phyloP scores from a whole-genome alignment of 2,113 vertebrate species.

The Pollimyrus isidori region DNA sequence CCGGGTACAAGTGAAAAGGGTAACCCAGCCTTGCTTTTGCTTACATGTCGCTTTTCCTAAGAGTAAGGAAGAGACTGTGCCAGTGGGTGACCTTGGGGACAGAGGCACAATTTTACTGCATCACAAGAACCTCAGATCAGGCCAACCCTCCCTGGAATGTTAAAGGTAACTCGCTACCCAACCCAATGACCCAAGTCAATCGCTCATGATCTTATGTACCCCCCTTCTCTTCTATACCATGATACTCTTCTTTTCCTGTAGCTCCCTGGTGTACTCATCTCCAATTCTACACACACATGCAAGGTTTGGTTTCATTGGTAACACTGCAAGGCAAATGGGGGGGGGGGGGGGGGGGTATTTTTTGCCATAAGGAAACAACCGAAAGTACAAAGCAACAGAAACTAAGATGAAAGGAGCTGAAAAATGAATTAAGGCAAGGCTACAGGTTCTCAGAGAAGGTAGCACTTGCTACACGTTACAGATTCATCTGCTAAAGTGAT shows the following conservation, averaged over 20 bases:
- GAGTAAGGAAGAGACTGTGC: not conserved
- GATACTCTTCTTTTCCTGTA: not conserved
- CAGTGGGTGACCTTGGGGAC: not conserved
- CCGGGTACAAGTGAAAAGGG: constrained; percentile 27
- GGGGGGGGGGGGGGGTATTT: not conserved
- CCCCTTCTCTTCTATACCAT: not conserved
- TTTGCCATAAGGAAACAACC: constrained; percentile 4
- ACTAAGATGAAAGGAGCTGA: constrained; percentile 4
- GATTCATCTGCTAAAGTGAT: constrained; percentile 3
- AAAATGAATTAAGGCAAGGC: constrained; percentile 7
- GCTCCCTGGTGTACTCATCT: not conserved
- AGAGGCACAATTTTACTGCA: not conserved
- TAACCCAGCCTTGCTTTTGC: constrained; percentile 36
- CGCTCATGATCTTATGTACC: not conserved
- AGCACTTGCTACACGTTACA: constrained; percentile 7
- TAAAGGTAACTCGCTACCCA: not conserved
- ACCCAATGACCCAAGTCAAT: not conserved
- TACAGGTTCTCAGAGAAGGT: not conserved
- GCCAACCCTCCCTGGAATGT: not conserved
- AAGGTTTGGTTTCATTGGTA: not conserved
- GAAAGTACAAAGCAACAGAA: constrained; percentile 14
- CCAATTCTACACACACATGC: not conserved
- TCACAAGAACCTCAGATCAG: not conserved
- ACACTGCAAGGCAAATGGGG: constrained; percentile 3
- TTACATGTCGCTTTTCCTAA: not conserved